Conservation (phyloP, 2,888 invertebrate genomes). For the Apamea epomidion region DNA sequence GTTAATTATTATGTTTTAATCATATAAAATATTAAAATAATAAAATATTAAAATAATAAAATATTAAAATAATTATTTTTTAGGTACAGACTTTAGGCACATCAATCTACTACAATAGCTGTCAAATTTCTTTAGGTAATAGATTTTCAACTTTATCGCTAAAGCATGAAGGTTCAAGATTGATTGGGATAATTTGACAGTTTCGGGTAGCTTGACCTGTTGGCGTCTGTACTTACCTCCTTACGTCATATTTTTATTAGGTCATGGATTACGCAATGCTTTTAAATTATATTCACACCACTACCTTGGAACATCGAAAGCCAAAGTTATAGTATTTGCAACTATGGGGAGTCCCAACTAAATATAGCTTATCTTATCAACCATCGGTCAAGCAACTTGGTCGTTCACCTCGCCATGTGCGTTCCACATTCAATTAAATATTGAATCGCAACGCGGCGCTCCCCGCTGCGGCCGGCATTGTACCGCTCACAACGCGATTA, state of each 20-base stretch:
- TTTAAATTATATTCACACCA: background rate
- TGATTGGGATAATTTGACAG: too few species aligned
- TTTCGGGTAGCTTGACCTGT: too few species aligned
- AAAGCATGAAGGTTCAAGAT: too few species aligned
- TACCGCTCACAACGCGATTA: conserved; percentile 74
- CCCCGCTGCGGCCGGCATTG: conserved; percentile 75
- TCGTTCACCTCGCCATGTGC: conserved; percentile 75
- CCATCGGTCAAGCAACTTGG: conserved; percentile 66
- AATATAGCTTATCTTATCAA: conserved; percentile 60
- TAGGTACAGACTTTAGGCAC: too few species aligned
- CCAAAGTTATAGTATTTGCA: background rate
- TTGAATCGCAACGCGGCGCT: conserved; percentile 79
- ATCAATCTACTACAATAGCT: too few species aligned
- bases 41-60: too few species aligned
- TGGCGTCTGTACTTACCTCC: too few species aligned
- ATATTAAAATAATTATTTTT: too few species aligned
- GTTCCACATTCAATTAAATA: conserved; percentile 86
- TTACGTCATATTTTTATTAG: background rate
- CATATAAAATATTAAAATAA: too few species aligned
- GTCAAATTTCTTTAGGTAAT: too few species aligned
- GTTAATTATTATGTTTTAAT: background rate
- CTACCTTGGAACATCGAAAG: background rate
- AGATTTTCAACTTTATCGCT: too few species aligned
- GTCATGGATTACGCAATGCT: background rate
- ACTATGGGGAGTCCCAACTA: conserved; percentile 8